Evolutionary conservation across 1,140 invertebrate species (phyloP).

Genomic region (Papilio machaon): DNA sequence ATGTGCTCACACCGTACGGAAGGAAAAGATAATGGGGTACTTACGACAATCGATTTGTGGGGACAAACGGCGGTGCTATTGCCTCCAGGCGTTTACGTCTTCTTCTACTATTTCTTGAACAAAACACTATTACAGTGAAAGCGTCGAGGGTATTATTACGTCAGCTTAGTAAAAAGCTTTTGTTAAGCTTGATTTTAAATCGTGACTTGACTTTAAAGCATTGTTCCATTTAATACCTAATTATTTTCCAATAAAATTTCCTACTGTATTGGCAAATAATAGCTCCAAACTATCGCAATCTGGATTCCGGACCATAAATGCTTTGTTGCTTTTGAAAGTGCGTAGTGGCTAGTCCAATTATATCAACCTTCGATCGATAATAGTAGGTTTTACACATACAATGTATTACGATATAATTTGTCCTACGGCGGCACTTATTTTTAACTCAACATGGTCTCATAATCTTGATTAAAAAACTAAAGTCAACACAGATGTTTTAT

Average conservation of each 20-base stretch:
- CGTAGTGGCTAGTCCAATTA: neutral
- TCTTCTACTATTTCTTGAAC: conserved; percentile 34
- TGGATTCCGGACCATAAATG: neutral
- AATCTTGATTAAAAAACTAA: neutral
- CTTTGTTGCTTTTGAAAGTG: neutral
- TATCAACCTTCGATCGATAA: too few species aligned
- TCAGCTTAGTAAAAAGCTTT: conserved; percentile 18
- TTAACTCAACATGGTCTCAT: neutral
- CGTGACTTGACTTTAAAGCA: neutral
- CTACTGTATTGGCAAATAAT: neutral
- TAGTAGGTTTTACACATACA: neutral
- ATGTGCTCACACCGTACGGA: conserved; percentile 36
- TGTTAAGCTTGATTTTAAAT: conserved; percentile 29
- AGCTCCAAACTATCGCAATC: neutral
- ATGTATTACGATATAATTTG: too few species aligned
- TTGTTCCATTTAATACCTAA: conserved; percentile 6
- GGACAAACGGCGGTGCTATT: conserved; percentile 49
- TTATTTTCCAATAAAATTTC: conserved; percentile 17
- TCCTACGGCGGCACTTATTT: neutral
- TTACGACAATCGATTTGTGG: conserved; percentile 54
- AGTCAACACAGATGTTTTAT: conserved; percentile 9
- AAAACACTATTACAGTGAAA: conserved; percentile 37
- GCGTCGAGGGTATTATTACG: conserved; percentile 34
- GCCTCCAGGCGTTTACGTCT: conserved; percentile 37
- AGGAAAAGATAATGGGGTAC: conserved; percentile 46